phyloP scores from a whole-genome alignment of 2,797 vertebrate species.

The Pachyuromys duprasi region DNA sequence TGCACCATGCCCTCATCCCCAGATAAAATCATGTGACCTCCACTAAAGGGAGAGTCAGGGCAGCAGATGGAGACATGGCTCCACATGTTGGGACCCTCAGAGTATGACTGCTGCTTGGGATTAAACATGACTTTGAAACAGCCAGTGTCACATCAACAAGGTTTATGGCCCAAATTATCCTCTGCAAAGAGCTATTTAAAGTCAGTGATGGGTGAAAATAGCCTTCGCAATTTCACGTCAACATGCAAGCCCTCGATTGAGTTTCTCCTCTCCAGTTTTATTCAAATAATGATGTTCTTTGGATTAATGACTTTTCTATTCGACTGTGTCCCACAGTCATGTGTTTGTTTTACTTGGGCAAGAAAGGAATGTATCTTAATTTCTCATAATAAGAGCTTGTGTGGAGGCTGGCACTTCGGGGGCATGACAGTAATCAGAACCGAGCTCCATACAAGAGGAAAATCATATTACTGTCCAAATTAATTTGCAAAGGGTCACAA shows the following conservation, averaged over 20 bases:
- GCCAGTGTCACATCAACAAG: constrained; percentile 53
- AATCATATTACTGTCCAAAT: constrained; percentile 76
- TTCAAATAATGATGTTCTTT: constrained; percentile 69
- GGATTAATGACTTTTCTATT: constrained; percentile 73
- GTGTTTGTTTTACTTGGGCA: constrained; percentile 68
- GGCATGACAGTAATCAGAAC: constrained; percentile 75
- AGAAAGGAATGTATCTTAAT: constrained; percentile 75
- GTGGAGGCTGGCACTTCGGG: constrained; percentile 53
- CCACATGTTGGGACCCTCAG: neutral
- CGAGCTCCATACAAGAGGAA: constrained; percentile 77
- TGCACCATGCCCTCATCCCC: neutral
- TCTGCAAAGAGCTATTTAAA: constrained; percentile 71
- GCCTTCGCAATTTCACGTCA: constrained; percentile 71
- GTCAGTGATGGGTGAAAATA: constrained; percentile 77
- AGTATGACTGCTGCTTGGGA: neutral
- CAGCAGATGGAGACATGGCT: neutral
- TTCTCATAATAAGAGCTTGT: constrained; percentile 68
- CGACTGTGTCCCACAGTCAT: neutral
- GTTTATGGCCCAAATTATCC: constrained; percentile 69
- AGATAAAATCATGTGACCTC: neutral
- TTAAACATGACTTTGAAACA: constrained; percentile 58
- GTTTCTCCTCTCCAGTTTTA: constrained; percentile 66
- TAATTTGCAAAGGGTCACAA: constrained; percentile 74
- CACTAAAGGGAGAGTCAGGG: neutral
- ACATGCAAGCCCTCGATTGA: constrained; percentile 67